These are phyloP conservation scores for Poeciliopsis paucimaculata DNA, from an alignment of 2,797 vertebrate genomes.

Conservation along the genomic window DNA sequence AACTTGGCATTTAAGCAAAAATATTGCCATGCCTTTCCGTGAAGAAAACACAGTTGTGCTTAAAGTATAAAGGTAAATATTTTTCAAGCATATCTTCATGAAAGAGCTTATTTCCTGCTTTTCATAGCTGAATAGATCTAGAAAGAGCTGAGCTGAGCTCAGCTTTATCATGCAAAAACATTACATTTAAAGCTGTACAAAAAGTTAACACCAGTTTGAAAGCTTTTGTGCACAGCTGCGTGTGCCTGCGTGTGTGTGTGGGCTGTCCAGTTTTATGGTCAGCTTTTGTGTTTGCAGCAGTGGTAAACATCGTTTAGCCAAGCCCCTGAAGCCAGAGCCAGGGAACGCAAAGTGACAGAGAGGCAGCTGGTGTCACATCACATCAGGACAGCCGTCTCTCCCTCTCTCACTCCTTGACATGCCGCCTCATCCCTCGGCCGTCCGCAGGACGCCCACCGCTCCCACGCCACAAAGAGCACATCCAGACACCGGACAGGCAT, in stretches of 20 bases:
- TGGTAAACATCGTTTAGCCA: constrained; percentile 76
- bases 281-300: constrained; percentile 53
- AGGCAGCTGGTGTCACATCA: constrained; percentile 79
- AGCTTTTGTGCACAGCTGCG: background rate
- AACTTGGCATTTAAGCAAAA: background rate
- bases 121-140: background rate
- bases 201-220: background rate
- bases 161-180: background rate
- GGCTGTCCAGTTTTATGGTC: constrained; percentile 30
- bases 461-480: constrained; percentile 10
- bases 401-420: constrained; percentile 58
- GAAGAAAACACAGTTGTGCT: background rate
- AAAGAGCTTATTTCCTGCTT: background rate
- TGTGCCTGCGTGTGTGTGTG: background rate
- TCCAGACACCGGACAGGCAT: constrained; percentile 15
- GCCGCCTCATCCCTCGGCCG: constrained; percentile 62
- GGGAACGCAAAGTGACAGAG: constrained; percentile 82
- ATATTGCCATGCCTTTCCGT: background rate
- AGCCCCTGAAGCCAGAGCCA: constrained; percentile 67
- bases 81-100: background rate
- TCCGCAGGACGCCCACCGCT: constrained; percentile 47
- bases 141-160: background rate
- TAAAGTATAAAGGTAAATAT: background rate
- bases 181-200: background rate
- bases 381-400: constrained; percentile 70